Evolutionary conservation across 37 sponge, comb jelly and placozoan species (phyloP).

Genomic region (Oopsacas minuta): DNA sequence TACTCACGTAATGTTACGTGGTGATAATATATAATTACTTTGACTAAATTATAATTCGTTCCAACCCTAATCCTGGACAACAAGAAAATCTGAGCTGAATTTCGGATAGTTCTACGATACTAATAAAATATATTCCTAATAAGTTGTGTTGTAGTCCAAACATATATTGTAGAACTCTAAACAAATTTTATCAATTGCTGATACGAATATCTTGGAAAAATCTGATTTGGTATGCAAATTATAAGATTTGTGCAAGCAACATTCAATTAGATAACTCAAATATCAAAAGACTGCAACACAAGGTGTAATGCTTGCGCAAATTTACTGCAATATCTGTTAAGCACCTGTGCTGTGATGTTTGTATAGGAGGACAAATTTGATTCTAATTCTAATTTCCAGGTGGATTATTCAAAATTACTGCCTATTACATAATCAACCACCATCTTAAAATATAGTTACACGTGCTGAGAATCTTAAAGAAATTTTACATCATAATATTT

Average conservation of each 20-base stretch:
- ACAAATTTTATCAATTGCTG: too few species aligned
- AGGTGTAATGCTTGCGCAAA: slow-evolving; percentile 11
- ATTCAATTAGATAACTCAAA: neutral
- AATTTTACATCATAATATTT: neutral
- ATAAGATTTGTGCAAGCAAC: neutral
- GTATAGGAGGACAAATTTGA: neutral
- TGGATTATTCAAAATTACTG: neutral
- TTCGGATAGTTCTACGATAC: too few species aligned
- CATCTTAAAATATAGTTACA: too few species aligned
- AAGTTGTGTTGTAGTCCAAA: too few species aligned
- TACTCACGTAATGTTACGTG: too few species aligned
- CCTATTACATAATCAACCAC: neutral
- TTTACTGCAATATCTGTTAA: neutral
- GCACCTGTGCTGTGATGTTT: neutral
- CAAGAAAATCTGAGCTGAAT: too few species aligned
- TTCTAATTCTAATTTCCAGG: neutral
- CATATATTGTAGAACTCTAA: too few species aligned
- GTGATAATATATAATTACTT: too few species aligned
- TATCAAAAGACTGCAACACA: slow-evolving; percentile 9
- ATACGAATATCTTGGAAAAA: too few species aligned
- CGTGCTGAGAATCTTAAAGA: neutral
- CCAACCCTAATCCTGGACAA: too few species aligned
- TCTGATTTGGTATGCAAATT: neutral
- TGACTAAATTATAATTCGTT: too few species aligned
- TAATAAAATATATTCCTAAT: too few species aligned